Evolutionary conservation across 2,113 vertebrate genomes (phyloP), one percentile per base, ranked within the genome.

Genomic region (Ctenodactylus gundi): DNA sequence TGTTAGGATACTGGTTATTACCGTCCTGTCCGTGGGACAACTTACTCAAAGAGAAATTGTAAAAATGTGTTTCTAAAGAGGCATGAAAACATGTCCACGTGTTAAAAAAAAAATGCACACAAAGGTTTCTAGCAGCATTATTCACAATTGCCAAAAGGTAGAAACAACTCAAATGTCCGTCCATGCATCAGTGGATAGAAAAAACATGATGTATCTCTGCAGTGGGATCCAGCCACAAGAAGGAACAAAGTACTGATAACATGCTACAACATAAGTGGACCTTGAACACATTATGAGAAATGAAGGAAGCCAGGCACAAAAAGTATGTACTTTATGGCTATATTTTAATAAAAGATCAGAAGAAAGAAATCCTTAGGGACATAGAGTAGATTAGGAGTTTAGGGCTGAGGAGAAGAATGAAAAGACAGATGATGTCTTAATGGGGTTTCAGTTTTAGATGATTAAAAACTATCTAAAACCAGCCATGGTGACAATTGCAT

Each of bases 51-150:
- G 20, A 46, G 29, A 90, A 72, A 23, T 34, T 75, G 68, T 65
- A 4, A 12, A 73, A 51, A 23, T 51, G 55, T n/a, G 64, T 25
- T 85, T 95, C 49, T 93, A 73, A 90, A 78, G 39, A 81, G 36
- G 88, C 83, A 34, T 18, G 21, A 75, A 70, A 78, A 36, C 1
- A 0, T 34, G 15, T 78, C 39, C 41, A 67, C 39, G 39, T 13
- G n/a, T n/a, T n/a, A n/a, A n/a, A n/a, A 36, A 57, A 90, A 44
- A 39, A 15, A 20, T 17, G 6, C 53, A 7, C 49, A 46, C 31
- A 14, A 12, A 20, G 80, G 20, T 76, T 53, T 23, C 21, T 31
- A 39, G 53, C 36, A 73, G 68, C n/a, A 8, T 77, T 46, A 25
- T 49, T 67, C 49, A 3, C 39, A 25, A 44, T 18, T 80, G 51